These are phyloP conservation scores for Schlechtendalia chinensis DNA, from an alignment of 1,140 invertebrate species.

Conservation along the genomic window DNA sequence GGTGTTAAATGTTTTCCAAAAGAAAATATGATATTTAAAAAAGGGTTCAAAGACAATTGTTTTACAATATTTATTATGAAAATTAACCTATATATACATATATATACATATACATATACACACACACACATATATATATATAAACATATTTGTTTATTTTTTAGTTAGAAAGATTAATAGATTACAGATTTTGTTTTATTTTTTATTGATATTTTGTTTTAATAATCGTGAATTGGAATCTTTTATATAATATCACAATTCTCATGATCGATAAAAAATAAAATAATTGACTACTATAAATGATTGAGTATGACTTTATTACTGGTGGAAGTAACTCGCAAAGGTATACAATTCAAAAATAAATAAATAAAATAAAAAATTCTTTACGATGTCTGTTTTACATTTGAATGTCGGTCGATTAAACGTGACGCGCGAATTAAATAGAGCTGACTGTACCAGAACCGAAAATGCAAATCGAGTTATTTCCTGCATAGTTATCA, in stretches of 20 bases:
- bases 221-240: neutral
- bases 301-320: neutral
- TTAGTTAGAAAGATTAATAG: no score
- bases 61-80: no score
- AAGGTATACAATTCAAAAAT: neutral
- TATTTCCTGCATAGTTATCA: slow-evolving; percentile 45
- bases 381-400: slow-evolving; percentile 25
- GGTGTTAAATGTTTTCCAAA: no score
- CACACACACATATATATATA: no score
- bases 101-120: no score
- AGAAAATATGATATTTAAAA: no score
- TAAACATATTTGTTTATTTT: no score
- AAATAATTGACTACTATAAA: neutral
- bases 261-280: neutral
- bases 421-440: slow-evolving; percentile 40
- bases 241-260: neutral
- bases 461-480: slow-evolving; percentile 46
- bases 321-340: neutral
- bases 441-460: slow-evolving; percentile 22
- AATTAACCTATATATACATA: no score
- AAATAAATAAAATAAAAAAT: slow-evolving; percentile 1
- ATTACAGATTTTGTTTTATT: neutral
- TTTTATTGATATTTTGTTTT: neutral
- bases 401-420: slow-evolving; percentile 26
- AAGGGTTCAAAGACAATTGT: no score